phyloP scores from a whole-genome alignment of 2,797 vertebrate species.

The Euphonia xanthogaster region DNA sequence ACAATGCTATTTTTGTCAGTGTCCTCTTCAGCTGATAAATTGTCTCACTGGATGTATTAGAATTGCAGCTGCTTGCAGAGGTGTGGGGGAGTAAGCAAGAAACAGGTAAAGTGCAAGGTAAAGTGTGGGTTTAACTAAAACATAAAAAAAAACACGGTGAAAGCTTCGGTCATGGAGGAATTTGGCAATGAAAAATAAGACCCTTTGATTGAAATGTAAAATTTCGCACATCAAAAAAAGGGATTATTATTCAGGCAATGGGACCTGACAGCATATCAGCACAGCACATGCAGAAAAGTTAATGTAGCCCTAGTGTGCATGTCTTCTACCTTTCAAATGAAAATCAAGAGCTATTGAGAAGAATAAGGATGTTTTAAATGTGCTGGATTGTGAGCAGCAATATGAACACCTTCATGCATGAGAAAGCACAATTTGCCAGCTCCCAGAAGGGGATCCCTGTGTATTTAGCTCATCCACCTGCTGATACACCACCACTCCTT shows the following conservation, averaged over 20 bases:
- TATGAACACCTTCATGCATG: not conserved
- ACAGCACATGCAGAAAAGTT: not conserved
- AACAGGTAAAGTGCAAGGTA: not conserved
- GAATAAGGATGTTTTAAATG: not conserved
- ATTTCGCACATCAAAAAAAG: not conserved
- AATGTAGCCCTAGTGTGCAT: not conserved
- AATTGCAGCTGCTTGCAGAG: not conserved
- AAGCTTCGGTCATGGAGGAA: not conserved
- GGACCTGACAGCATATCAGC: conserved; percentile 16
- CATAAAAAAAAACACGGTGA: not conserved
- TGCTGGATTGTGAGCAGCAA: not conserved
- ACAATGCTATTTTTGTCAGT: not conserved
- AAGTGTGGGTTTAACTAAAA: not conserved
- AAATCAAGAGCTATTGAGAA: not conserved
- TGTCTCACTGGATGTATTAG: not conserved
- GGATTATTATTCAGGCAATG: conserved; percentile 24
- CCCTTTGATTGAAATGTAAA: conserved; percentile 20
- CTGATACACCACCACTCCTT: not conserved
- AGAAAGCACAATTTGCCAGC: conserved; percentile 27
- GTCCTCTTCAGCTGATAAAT: not conserved
- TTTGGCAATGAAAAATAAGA: not conserved
- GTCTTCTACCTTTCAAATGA: conserved; percentile 16
- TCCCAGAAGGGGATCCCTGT: not conserved
- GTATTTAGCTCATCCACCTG: not conserved
- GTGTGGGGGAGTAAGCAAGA: not conserved